phyloP scores from a whole-genome alignment of 2,113 vertebrate genomes.

The Hydrolagus affinis region DNA sequence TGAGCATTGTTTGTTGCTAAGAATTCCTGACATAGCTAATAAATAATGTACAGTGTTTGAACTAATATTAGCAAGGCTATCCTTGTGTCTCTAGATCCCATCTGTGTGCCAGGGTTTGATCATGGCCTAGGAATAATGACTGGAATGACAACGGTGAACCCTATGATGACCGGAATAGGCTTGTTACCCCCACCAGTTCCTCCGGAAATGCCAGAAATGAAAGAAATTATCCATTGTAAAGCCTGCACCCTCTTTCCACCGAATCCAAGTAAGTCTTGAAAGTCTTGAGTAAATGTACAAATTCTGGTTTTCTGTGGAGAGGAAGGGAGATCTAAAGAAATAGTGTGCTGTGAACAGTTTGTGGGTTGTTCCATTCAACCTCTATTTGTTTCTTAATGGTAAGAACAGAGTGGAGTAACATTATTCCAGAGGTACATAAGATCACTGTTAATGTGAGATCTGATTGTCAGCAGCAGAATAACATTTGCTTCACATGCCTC shows the following conservation, averaged over 20 bases:
- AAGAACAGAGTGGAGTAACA: not conserved
- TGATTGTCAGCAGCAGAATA: not conserved
- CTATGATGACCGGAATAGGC: conserved; percentile 80
- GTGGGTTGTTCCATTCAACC: not conserved
- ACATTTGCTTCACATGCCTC: not conserved
- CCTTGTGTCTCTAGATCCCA: conserved; percentile 67
- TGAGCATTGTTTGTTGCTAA: too few species aligned
- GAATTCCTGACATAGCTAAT: too few species aligned
- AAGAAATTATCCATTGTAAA: conserved; percentile 93
- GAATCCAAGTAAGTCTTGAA: conserved; percentile 82
- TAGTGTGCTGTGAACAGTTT: not conserved
- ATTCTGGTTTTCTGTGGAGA: too few species aligned
- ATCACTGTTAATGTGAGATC: not conserved
- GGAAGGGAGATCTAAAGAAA: not conserved
- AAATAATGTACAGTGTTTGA: too few species aligned
- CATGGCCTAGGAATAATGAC: conserved; percentile 76
- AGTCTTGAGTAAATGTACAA: not conserved
- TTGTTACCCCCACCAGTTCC: conserved; percentile 68
- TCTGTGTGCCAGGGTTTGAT: conserved; percentile 86
- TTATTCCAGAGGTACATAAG: not conserved
- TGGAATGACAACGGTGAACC: conserved; percentile 78
- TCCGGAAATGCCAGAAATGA: conserved; percentile 72
- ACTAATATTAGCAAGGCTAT: not conserved
- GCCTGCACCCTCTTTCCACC: conserved; percentile 92
- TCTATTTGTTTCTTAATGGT: not conserved